phyloP scores from a whole-genome alignment of 2,797 vertebrate species.

The Helicolenus hilgendorfi region DNA sequence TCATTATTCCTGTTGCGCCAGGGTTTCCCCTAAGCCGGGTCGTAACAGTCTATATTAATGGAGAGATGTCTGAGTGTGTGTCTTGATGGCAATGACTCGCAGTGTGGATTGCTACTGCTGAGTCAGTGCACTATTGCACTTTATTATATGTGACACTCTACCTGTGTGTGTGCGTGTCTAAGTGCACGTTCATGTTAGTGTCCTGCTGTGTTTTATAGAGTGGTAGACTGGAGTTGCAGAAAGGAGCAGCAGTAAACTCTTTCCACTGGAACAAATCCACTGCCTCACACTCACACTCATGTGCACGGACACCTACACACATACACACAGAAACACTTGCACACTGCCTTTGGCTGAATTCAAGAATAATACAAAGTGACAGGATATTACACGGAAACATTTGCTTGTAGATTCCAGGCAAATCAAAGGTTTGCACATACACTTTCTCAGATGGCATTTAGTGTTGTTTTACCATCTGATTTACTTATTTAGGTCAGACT shows the following conservation, averaged over 20 bases:
- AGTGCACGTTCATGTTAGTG: slow-evolving; percentile 28
- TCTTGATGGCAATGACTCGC: background rate
- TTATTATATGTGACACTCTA: slow-evolving; percentile 65
- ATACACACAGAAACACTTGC: slow-evolving; percentile 1
- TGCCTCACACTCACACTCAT: slow-evolving; percentile 9
- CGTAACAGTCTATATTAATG: background rate
- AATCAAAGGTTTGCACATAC: slow-evolving; percentile 36
- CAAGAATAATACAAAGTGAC: slow-evolving; percentile 52
- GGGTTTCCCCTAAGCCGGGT: too few relatives aligned
- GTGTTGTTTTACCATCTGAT: slow-evolving; percentile 10
- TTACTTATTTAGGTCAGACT: slow-evolving; percentile 41
- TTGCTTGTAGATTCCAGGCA: slow-evolving; percentile 22
- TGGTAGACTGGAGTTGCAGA: slow-evolving; percentile 46
- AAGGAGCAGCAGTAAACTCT: slow-evolving; percentile 54
- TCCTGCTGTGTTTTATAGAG: slow-evolving; percentile 77
- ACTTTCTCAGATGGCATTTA: slow-evolving; percentile 27
- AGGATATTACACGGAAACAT: slow-evolving; percentile 48
- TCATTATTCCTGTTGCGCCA: too few relatives aligned
- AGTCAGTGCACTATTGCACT: slow-evolving; percentile 46
- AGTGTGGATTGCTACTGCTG: slow-evolving; percentile 33
- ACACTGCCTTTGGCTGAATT: slow-evolving; percentile 23
- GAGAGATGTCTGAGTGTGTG: background rate
- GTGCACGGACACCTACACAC: slow-evolving; percentile 12
- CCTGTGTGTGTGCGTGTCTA: background rate
- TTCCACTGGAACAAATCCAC: slow-evolving; percentile 78